A percentile compares a stretch with the other conserved stretches of the same genome.
Conservation (phyloP, 37 sponge, comb jelly and placozoan species). For the Crambe crambe region DNA sequence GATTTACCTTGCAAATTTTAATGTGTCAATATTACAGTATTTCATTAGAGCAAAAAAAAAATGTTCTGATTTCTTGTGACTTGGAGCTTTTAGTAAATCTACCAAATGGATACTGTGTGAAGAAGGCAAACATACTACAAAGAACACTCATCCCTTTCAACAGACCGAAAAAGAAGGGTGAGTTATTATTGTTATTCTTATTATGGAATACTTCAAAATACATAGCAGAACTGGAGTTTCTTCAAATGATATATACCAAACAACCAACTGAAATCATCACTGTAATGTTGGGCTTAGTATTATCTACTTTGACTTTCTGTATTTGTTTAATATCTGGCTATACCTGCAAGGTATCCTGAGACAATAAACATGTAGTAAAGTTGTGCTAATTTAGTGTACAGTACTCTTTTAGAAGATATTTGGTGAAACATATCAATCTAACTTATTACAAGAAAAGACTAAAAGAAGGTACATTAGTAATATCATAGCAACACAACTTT, state of each 20-base stretch:
- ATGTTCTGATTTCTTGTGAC: not conserved
- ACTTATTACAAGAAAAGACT: not conserved
- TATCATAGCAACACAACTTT: no score
- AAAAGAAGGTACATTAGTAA: not conserved
- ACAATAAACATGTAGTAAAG: not conserved
- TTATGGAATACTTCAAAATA: not conserved
- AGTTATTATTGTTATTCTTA: not conserved
- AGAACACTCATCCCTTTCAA: not conserved
- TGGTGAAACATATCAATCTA: not conserved
- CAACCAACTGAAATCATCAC: not conserved
- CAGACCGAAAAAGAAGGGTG: not conserved
- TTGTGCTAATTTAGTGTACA: not conserved
- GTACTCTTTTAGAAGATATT: not conserved
- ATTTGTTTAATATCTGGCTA: not conserved
- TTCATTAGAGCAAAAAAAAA: not conserved
- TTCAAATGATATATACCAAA: not conserved
- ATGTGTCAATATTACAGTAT: not conserved
- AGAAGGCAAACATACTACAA: not conserved
- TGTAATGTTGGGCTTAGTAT: not conserved
- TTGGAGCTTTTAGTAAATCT: not conserved
- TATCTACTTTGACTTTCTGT: not conserved
- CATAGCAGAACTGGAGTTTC: not conserved
- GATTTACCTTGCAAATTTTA: no score
- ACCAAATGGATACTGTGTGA: conserved; percentile 10
- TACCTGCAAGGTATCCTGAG: not conserved